Evolutionary conservation across 2,113 vertebrate species (phyloP).

Genomic region (Pygoscelis adeliae): DNA sequence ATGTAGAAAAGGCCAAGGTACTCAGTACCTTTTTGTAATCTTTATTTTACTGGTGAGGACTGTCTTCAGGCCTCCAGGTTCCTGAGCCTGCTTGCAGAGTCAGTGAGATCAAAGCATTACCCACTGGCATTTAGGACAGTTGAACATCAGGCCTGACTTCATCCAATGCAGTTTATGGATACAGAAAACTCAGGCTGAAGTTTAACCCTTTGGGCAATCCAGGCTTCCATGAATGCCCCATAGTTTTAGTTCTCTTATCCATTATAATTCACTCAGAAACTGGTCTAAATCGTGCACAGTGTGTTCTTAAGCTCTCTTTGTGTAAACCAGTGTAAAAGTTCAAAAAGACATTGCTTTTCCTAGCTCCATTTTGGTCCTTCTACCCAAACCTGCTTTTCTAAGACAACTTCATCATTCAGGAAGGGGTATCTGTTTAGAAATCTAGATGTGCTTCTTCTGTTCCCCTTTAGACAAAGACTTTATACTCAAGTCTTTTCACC

Average conservation of each 20-base stretch:
- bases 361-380: background rate
- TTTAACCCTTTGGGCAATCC: background rate
- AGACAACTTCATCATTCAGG: background rate
- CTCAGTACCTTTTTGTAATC: background rate
- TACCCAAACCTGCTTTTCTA: background rate
- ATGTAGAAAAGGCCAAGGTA: background rate
- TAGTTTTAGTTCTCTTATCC: background rate
- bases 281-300: background rate
- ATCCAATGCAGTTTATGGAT: background rate
- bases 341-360: background rate
- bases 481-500: background rate
- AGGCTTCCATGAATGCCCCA: background rate
- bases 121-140: background rate
- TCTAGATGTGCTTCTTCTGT: background rate
- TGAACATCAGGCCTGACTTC: background rate
- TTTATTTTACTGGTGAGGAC: background rate
- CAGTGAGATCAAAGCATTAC: background rate
- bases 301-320: background rate
- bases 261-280: background rate
- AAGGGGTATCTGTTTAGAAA: background rate
- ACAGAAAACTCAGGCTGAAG: background rate
- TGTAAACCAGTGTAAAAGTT: background rate
- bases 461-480: background rate
- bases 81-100: background rate
- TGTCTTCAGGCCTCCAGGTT: background rate